A percentile compares a stretch with the other conserved stretches of the same genome.
Conservation (phyloP, 2,113 vertebrate genomes). For the Urocynchramus pylzowi region DNA sequence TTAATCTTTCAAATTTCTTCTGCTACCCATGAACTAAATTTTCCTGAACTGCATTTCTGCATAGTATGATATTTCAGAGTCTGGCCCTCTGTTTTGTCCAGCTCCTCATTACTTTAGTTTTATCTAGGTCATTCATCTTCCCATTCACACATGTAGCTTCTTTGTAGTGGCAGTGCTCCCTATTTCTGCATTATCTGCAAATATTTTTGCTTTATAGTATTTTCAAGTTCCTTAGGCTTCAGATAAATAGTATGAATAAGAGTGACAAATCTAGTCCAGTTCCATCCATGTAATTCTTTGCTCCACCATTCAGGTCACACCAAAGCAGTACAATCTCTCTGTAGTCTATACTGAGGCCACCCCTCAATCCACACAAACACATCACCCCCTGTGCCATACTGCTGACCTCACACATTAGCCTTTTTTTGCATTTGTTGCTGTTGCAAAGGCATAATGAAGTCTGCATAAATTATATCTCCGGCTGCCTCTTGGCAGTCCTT, state of each 20-base stretch:
- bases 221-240: neutral
- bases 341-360: neutral
- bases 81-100: constrained; percentile 8
- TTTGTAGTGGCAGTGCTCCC: neutral
- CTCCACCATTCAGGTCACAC: neutral
- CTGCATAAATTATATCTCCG: neutral
- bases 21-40: neutral
- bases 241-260: neutral
- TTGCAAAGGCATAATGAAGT: neutral
- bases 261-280: neutral
- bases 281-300: neutral
- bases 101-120: constrained; percentile 6
- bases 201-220: constrained; percentile 16
- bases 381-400: neutral
- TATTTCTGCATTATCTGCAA: constrained; percentile 24
- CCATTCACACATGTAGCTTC: neutral
- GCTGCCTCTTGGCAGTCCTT: neutral
- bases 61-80: neutral
- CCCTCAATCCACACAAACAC: neutral
- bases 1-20: neutral
- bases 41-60: neutral
- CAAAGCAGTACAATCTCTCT: neutral
- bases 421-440: neutral
- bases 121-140: constrained; percentile 33
- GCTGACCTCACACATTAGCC: neutral